phyloP scores from a whole-genome alignment of 2,113 vertebrate genomes.

The Odobenus rosmarus region DNA sequence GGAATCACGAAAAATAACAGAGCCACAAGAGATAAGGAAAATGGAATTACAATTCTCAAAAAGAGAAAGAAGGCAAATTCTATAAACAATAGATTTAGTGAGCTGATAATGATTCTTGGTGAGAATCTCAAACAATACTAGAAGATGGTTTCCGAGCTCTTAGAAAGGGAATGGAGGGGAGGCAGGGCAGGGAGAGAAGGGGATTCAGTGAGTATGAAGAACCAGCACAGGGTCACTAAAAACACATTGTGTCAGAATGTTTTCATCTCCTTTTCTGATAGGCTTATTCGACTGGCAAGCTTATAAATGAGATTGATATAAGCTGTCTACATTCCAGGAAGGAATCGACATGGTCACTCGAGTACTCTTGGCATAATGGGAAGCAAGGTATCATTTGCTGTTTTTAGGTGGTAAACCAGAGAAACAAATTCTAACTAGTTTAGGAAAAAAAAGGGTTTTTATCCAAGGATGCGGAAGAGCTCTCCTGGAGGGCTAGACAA shows the following conservation, averaged over 20 bases:
- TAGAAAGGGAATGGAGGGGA: not conserved
- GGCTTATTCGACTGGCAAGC: not conserved
- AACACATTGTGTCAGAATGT: not conserved
- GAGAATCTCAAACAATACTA: not conserved
- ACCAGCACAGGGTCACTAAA: not conserved
- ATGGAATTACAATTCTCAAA: not conserved
- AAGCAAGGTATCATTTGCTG: not conserved
- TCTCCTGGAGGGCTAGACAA: not conserved
- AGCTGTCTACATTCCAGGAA: not conserved
- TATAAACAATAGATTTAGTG: not conserved
- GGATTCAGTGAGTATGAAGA: not conserved
- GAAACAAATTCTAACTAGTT: not conserved
- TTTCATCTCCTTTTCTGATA: not conserved
- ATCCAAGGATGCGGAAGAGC: not conserved
- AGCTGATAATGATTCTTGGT: not conserved
- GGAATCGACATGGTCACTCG: not conserved
- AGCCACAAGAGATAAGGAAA: not conserved
- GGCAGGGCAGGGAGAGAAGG: not conserved
- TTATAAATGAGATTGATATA: not conserved
- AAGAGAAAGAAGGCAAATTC: not conserved
- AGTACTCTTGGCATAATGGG: not conserved
- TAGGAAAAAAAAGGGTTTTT: not conserved
- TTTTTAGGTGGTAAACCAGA: not conserved
- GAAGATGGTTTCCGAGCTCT: not conserved
- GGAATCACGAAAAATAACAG: not conserved